Evolutionary conservation across 2,888 invertebrate species (phyloP).

Genomic region (Heliconius sara): DNA sequence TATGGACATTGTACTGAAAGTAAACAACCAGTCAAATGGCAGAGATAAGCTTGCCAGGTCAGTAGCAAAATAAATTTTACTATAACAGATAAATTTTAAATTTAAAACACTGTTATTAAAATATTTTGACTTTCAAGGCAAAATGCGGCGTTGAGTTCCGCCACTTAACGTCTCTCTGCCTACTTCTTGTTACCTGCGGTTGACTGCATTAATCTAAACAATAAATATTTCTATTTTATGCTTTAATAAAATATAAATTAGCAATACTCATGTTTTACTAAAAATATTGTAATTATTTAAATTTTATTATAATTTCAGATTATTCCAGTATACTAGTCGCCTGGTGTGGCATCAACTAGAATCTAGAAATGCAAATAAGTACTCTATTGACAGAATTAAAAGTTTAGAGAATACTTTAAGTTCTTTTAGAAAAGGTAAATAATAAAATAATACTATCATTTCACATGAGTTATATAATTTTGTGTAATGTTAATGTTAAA

Average conservation of each 20-base stretch:
- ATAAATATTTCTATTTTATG: too few species aligned
- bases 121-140: neutral
- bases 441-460: too few species aligned
- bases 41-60: slow-evolving; percentile 84
- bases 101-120: neutral
- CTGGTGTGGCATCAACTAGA: slow-evolving; percentile 91
- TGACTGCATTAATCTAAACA: too few species aligned
- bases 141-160: too few species aligned
- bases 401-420: slow-evolving; percentile 92
- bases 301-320: slow-evolving; percentile 71
- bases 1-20: slow-evolving; percentile 80
- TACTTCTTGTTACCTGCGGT: neutral
- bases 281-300: neutral
- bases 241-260: neutral
- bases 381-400: slow-evolving; percentile 89
- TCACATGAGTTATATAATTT: too few species aligned
- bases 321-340: slow-evolving; percentile 92
- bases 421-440: slow-evolving; percentile 91
- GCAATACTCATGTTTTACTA: neutral
- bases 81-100: neutral
- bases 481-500: neutral
- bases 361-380: slow-evolving; percentile 84
- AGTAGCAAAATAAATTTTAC: slow-evolving; percentile 40
- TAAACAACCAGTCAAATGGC: slow-evolving; percentile 83
- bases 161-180: too few species aligned